These are phyloP conservation scores for Alethe diademata DNA, from an alignment of 2,113 vertebrate genomes.

Conservation along the genomic window DNA sequence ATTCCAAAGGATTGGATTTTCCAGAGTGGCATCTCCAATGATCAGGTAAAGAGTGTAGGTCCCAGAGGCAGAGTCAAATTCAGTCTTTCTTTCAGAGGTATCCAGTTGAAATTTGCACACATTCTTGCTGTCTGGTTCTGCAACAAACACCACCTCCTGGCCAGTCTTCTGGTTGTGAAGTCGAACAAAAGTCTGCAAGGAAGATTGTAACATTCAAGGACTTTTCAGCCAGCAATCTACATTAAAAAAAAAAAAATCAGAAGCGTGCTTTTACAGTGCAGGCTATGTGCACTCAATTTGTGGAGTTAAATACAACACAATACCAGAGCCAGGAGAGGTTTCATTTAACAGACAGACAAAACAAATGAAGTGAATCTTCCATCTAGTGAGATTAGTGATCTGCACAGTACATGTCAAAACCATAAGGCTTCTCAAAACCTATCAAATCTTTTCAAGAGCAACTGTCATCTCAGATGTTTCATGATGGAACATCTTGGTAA, in stretches of 20 bases:
- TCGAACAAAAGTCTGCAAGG: conserved; percentile 90
- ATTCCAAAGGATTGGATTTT: conserved; percentile 97
- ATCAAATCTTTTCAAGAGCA: background rate
- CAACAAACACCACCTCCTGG: conserved; percentile 98
- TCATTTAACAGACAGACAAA: background rate
- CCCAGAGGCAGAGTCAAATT: conserved; percentile 95
- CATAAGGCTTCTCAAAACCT: background rate
- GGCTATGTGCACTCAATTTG: background rate
- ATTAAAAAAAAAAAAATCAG: background rate
- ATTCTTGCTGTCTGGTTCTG: conserved; percentile 93
- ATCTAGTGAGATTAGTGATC: background rate
- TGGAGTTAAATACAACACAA: background rate
- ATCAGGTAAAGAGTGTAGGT: conserved; percentile 93
- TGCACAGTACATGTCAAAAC: background rate
- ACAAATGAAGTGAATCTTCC: background rate
- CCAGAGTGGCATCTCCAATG: conserved; percentile 94
- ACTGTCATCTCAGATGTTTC: background rate
- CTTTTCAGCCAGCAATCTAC: background rate
- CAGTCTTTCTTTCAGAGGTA: conserved; percentile 88
- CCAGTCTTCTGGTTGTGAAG: conserved; percentile 96
- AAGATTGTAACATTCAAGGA: background rate
- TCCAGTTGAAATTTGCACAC: conserved; percentile 98
- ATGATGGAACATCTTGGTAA: background rate
- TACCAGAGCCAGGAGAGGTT: background rate
- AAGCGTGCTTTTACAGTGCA: background rate